These are phyloP conservation scores for Bradypus variegatus DNA, from an alignment of 2,797 vertebrate genomes.

Conservation along the genomic window DNA sequence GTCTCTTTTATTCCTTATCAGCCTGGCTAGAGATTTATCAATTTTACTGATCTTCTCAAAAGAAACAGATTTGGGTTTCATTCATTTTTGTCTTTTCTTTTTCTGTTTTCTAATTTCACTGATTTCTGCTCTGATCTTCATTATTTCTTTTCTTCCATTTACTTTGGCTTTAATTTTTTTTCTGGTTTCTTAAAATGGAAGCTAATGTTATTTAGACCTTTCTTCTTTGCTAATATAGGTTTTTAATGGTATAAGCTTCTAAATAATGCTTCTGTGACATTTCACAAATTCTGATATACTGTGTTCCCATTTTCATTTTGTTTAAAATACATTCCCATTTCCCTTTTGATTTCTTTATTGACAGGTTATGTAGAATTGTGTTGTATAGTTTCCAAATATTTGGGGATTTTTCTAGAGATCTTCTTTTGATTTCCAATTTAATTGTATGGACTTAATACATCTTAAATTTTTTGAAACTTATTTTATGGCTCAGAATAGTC, in stretches of 20 bases:
- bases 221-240: background rate
- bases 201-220: background rate
- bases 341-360: slow-evolving; percentile 26
- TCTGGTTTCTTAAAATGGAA: slow-evolving; percentile 36
- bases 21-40: background rate
- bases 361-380: background rate
- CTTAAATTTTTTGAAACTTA: background rate
- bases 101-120: background rate
- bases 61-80: background rate
- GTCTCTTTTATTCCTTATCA: background rate
- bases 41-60: slow-evolving; percentile 24
- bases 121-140: background rate
- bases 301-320: background rate
- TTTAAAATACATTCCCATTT: slow-evolving; percentile 3
- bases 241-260: background rate
- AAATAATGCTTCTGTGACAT: background rate
- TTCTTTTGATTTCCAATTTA: slow-evolving; percentile 3
- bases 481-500: background rate
- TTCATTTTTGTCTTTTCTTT: background rate
- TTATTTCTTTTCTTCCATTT: background rate
- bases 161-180: slow-evolving; percentile 10
- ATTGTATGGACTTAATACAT: background rate
- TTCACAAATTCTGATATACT: background rate
- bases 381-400: slow-evolving; percentile 9
- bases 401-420: background rate